Evolutionary conservation across 2,888 invertebrate genomes (phyloP), one percentile per base, ranked within the genome.

Genomic region (Heliconius sara): DNA sequence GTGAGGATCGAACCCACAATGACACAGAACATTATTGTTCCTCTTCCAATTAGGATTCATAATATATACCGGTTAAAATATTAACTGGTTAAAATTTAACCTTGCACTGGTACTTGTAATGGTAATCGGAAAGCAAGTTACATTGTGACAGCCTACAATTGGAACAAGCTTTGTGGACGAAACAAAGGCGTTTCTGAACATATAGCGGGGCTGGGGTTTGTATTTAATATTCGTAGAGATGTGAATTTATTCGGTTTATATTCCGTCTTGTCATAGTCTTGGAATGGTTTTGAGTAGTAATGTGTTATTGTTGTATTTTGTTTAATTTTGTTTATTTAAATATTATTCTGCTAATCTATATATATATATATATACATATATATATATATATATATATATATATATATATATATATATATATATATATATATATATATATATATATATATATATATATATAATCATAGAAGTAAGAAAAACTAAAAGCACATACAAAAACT

Each of bases 61-160:
- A 88, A 83, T 84, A 86, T 87, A 87, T 85, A 19, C 52, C 52
- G 52, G 52, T 52, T 52, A 52, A 52, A 52, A 52, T 52, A 60
- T 60, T 60, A n/a, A 84, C 86, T 86, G 86, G 85, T 86, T 85
- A 88, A 85, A 87, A 89, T 90, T 89, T 89, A 87, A 91, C 87
- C 88, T 88, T 84, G 86, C 85, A 86, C 79, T 82, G 30, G 89
- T 89, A 83, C 82, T 84, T 85, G 82, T 87, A 88, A 88, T 87
- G 86, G 86, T 86, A 87, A 92, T 91, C 90, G 88, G 89, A 87
- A 83, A 88, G 89, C 87, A 88, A 90, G 92, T 91, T 90, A 91
- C 92, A 92, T 92, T 84, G 86, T 83, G 82, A 85, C 85, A 83
- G 83, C 65, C 67, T 88, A 90, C 90, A 90, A 91, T 89, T 88